A percentile compares a stretch with the other conserved stretches of the same genome.
phyloP scores from a whole-genome alignment of 92 coral and sea anemone genomes.

The Zoanthus solanderi region DNA sequence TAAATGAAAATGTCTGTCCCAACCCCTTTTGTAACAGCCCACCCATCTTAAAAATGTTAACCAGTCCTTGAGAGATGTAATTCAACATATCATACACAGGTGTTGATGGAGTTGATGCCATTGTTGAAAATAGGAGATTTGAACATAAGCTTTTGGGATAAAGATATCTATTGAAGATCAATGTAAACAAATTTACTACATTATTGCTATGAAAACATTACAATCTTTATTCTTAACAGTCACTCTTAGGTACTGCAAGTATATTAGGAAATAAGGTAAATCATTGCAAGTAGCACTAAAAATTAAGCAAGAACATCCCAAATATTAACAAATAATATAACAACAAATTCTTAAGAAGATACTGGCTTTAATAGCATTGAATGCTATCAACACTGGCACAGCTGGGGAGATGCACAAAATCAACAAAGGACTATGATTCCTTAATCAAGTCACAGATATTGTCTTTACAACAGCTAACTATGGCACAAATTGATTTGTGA shows the following conservation, averaged over 20 bases:
- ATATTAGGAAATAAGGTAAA: slow-evolving; percentile 8
- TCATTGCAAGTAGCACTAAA: slow-evolving; percentile 8
- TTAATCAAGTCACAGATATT: slow-evolving; percentile 13
- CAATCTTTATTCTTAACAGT: slow-evolving; percentile 7
- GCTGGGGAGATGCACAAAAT: slow-evolving; percentile 12
- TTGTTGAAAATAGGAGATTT: slow-evolving; percentile 7
- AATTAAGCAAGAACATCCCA: slow-evolving; percentile 14
- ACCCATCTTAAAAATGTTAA: slow-evolving; percentile 6
- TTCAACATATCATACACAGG: slow-evolving; percentile 5
- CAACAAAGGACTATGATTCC: slow-evolving; percentile 10
- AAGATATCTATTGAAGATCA: slow-evolving; percentile 1
- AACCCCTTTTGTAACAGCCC: slow-evolving; percentile 17
- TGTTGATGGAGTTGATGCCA: slow-evolving; percentile 16
- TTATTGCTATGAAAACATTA: slow-evolving; percentile 4
- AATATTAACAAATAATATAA: slow-evolving; percentile 1
- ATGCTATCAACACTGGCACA: slow-evolving; percentile 16
- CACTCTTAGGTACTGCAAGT: slow-evolving; percentile 10
- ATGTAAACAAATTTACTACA: slow-evolving; percentile 12
- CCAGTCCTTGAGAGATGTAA: slow-evolving; percentile 14
- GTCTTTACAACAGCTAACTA: slow-evolving; percentile 13
- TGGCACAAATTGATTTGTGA: slow-evolving; percentile 10
- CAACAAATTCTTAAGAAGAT: slow-evolving; percentile 10
- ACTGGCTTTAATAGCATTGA: slow-evolving; percentile 11
- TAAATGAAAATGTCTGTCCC: slow-evolving; percentile 12
- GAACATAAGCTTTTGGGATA: slow-evolving; percentile 11